Percentiles rank a stretch among this genome's conserved stretches.
phyloP scores from a whole-genome alignment of 2,888 invertebrate species.

The Lysandra coridon region DNA sequence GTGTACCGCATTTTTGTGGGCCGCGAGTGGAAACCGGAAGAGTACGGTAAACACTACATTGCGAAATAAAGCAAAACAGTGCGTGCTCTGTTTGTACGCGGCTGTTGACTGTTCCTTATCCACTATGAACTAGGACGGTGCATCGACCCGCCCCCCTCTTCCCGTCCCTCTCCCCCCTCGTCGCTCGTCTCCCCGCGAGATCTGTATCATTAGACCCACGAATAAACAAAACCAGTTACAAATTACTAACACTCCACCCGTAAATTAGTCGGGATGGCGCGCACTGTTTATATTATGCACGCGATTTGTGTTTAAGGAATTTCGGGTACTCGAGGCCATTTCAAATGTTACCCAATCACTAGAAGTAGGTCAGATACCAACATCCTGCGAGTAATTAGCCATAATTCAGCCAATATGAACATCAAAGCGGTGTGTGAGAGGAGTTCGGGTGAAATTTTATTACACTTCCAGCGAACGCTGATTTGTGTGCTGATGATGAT shows the following conservation, averaged over 20 bases:
- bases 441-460: not conserved
- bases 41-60: conserved; percentile 62
- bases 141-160: conserved; percentile 52
- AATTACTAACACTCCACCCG: conserved; percentile 23
- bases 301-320: not conserved
- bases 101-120: conserved; percentile 75
- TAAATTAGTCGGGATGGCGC: conserved; percentile 15
- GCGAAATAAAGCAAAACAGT: conserved; percentile 70
- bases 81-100: conserved; percentile 67
- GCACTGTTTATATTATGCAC: conserved; percentile 22
- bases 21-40: conserved; percentile 54
- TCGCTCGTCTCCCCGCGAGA: not conserved
- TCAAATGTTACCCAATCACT: not conserved
- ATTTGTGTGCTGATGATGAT: not conserved
- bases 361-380: not conserved
- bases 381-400: not conserved
- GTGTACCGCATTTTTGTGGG: conserved; percentile 40
- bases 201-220: conserved; percentile 29
- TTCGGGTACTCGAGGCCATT: not conserved
- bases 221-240: conserved; percentile 29
- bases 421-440: not conserved
- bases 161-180: not conserved
- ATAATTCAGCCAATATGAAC: not conserved
- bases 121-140: conserved; percentile 66
- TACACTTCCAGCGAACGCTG: not conserved